A percentile compares a stretch with the other conserved stretches of the same genome.
Conservation (phyloP, 2,113 vertebrate genomes). For the Mastomys coucha region DNA sequence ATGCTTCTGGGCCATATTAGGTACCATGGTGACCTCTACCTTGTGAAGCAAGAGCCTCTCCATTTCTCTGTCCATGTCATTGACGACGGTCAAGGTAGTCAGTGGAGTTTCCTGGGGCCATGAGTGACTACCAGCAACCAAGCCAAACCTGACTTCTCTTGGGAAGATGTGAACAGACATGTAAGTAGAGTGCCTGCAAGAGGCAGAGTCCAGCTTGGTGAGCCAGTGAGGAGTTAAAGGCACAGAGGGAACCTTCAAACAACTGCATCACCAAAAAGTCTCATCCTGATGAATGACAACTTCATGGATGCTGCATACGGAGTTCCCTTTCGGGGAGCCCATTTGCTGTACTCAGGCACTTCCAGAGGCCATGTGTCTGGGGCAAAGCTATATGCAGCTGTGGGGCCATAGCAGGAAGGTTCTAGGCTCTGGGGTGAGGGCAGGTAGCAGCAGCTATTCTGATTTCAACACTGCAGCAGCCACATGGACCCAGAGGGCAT, state of each 20-base stretch:
- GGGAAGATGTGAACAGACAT: neutral
- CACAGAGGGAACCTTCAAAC: neutral
- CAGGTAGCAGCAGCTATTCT: neutral
- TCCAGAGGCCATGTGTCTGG: neutral
- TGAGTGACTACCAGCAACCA: rapidly evolving
- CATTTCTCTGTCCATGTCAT: neutral
- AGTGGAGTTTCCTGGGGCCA: neutral
- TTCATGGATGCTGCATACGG: neutral
- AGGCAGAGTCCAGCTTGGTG: neutral
- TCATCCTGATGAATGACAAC: too few relatives aligned
- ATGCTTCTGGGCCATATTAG: neutral
- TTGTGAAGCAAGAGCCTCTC: neutral
- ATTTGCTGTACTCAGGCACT: neutral
- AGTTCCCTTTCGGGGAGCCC: neutral
- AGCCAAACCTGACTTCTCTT: neutral
- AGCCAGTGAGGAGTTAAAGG: neutral
- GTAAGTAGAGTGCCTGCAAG: neutral
- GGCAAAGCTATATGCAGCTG: neutral
- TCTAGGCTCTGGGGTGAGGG: neutral
- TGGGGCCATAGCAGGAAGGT: neutral
- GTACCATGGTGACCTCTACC: rapidly evolving
- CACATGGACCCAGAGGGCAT: neutral
- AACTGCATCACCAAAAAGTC: neutral
- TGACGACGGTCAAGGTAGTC: neutral
- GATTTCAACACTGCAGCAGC: neutral